Percentiles rank a stretch among this genome's conserved stretches.
Conservation (phyloP, 2,888 invertebrate species). For the Prosopocoilus inquinatus region DNA sequence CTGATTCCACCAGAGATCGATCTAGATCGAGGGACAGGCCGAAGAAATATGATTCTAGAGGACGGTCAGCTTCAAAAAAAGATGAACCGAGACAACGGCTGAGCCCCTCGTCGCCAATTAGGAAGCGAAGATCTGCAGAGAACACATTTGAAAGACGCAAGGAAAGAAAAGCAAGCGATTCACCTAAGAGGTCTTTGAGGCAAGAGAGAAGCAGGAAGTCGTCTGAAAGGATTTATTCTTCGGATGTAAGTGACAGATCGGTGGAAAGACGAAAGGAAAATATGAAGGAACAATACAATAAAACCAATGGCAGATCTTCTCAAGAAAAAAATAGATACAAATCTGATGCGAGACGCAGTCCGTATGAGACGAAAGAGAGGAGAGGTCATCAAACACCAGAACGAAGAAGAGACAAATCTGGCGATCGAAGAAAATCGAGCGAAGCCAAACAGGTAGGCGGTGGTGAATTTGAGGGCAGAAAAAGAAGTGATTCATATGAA, state of each 20-base stretch:
- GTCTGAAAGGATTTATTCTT: slow-evolving; percentile 2
- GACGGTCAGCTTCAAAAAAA: slow-evolving; percentile 41
- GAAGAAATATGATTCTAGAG: slow-evolving; percentile 34
- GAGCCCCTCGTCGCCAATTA: slow-evolving; percentile 1
- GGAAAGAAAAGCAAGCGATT: background rate
- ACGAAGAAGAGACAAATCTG: slow-evolving; percentile 10
- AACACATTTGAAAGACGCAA: background rate
- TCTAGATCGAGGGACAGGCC: slow-evolving; percentile 3
- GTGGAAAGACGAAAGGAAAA: slow-evolving; percentile 3
- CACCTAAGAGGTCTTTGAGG: slow-evolving; percentile 9
- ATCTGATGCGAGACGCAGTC: slow-evolving; percentile 5
- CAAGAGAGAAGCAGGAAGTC: background rate
- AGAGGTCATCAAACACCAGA: slow-evolving; percentile 12
- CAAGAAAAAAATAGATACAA: background rate
- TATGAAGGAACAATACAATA: background rate
- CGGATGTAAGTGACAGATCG: slow-evolving; percentile 7
- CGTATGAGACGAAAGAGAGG: slow-evolving; percentile 11
- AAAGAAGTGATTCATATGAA: background rate
- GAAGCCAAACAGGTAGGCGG: slow-evolving; percentile 4
- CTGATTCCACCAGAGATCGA: slow-evolving; percentile 10
- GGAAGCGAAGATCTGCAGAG: background rate
- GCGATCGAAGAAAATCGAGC: background rate
- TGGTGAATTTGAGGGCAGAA: slow-evolving; percentile 3
- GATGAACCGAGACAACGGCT: slow-evolving; percentile 6
- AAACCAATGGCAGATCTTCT: background rate